Conservation (phyloP, 2,888 invertebrate genomes). For the Parnassius apollo region DNA sequence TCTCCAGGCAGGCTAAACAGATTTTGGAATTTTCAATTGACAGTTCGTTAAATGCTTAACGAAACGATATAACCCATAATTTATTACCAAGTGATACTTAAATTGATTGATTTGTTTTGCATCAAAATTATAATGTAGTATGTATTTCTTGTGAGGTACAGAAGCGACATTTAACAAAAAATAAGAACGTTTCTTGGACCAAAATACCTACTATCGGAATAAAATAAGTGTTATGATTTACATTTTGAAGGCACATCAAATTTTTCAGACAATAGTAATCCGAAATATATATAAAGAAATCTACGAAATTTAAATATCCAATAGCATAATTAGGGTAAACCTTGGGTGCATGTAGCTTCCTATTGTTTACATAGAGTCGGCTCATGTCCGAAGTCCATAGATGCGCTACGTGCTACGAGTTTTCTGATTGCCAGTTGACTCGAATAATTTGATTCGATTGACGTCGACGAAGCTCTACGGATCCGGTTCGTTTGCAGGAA, state of each 20-base stretch:
- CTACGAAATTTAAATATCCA: too few species aligned
- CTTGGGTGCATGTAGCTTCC: not conserved
- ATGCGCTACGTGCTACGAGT: constrained; percentile 48
- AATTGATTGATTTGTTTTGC: too few species aligned
- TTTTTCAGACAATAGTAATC: too few species aligned
- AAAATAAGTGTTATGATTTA: too few species aligned
- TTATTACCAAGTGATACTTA: not conserved
- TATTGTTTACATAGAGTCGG: constrained; percentile 21
- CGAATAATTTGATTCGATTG: constrained; percentile 56
- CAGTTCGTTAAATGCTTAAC: constrained; percentile 17
- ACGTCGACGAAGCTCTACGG: constrained; percentile 46
- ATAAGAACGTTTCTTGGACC: too few species aligned
- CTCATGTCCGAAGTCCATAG: constrained; percentile 38
- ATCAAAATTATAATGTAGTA: too few species aligned
- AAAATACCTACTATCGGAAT: too few species aligned
- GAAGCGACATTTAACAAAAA: too few species aligned
- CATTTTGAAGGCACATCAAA: too few species aligned
- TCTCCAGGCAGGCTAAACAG: constrained; percentile 7
- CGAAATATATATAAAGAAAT: too few species aligned
- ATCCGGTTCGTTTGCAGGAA: constrained; percentile 47
- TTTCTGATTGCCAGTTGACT: constrained; percentile 53
- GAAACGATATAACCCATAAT: constrained; percentile 11
- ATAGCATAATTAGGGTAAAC: too few species aligned
- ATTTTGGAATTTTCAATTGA: constrained; percentile 7
- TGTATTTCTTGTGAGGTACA: too few species aligned